Evolutionary conservation across 2,797 vertebrate genomes (phyloP).

Genomic region (Sebastolobus alascanus): DNA sequence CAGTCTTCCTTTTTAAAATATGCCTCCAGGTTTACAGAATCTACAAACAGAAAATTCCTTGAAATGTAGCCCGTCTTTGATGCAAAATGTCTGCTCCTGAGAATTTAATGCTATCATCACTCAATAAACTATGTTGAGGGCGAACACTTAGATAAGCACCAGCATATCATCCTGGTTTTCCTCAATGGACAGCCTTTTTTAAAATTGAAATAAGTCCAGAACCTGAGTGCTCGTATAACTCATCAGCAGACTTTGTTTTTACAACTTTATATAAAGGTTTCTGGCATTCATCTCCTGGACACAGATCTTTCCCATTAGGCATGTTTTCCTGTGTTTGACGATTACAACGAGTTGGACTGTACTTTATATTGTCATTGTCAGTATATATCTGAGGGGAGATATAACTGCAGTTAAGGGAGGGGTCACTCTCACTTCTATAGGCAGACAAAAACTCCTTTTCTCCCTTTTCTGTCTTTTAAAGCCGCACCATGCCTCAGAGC

Average conservation of each 20-base stretch:
- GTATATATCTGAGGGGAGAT: conserved; percentile 31
- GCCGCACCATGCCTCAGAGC: conserved; percentile 9
- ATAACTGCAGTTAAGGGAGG: conserved; percentile 15
- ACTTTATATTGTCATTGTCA: conserved; percentile 41
- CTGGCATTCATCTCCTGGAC: conserved; percentile 59
- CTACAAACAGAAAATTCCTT: conserved; percentile 64
- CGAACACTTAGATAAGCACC: conserved; percentile 52
- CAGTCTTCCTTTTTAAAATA: conserved; percentile 51
- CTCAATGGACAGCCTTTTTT: conserved; percentile 45
- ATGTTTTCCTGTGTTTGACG: conserved; percentile 42
- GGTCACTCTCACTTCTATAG: conserved; percentile 4
- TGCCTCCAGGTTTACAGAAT: conserved; percentile 66
- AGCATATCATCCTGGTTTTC: conserved; percentile 57
- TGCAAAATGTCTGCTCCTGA: conserved; percentile 52
- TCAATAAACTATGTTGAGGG: conserved; percentile 51
- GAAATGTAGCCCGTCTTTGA: conserved; percentile 64
- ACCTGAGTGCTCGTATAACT: conserved; percentile 61
- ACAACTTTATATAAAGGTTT: conserved; percentile 57
- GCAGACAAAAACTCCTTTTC: conserved; percentile 3
- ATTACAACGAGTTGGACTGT: conserved; percentile 14
- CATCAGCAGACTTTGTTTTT: conserved; percentile 64
- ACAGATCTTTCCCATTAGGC: conserved; percentile 32
- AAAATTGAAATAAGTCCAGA: conserved; percentile 54
- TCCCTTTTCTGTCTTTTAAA: conserved; percentile 26
- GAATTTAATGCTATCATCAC: conserved; percentile 52